A percentile compares a stretch with the other conserved stretches of the same genome.
These are phyloP conservation scores for Brenthis daphne DNA, from an alignment of 2,888 invertebrate species.

Conservation along the genomic window DNA sequence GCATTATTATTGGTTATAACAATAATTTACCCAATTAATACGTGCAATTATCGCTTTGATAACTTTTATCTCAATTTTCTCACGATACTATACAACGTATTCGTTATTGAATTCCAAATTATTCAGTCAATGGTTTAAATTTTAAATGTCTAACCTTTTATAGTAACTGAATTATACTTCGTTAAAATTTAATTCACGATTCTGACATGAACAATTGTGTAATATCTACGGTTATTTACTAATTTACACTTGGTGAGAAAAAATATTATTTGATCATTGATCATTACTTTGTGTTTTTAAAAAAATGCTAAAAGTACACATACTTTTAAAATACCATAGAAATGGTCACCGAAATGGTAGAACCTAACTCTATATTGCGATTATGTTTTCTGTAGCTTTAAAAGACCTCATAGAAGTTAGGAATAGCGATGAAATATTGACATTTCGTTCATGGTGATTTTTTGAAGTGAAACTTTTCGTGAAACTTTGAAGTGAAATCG, in stretches of 20 bases:
- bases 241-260: constrained; percentile 24
- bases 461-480: too few species aligned
- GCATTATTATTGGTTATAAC: not conserved
- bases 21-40: not conserved
- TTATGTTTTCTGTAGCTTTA: too few species aligned
- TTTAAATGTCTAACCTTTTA: constrained; percentile 19
- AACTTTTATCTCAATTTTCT: constrained; percentile 15
- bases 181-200: constrained; percentile 21
- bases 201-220: constrained; percentile 11
- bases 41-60: not conserved
- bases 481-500: too few species aligned
- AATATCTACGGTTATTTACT: constrained; percentile 10
- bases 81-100: constrained; percentile 13
- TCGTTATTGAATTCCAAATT: constrained; percentile 17
- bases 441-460: too few species aligned
- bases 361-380: too few species aligned
- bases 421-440: too few species aligned
- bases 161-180: constrained; percentile 17
- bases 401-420: too few species aligned
- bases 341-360: not conserved
- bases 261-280: constrained; percentile 8
- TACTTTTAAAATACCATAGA: not conserved
- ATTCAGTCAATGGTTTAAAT: not conserved
- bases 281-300: constrained; percentile 18
- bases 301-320: not conserved